These are phyloP conservation scores for Pleuronectes platessa DNA, from an alignment of 2,113 vertebrate species.

Conservation along the genomic window DNA sequence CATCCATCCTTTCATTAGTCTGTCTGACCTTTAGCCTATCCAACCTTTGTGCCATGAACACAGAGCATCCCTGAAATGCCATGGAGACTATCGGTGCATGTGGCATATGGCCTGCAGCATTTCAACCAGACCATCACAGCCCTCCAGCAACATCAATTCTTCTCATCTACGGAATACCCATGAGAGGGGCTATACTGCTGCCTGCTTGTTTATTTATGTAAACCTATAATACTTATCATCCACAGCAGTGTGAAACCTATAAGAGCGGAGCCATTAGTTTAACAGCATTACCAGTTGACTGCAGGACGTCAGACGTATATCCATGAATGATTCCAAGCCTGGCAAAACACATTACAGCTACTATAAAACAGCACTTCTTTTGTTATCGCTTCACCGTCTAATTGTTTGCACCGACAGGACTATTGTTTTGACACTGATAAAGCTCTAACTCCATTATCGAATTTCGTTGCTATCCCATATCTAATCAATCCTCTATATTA, in stretches of 20 bases:
- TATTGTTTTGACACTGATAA: constrained; percentile 58
- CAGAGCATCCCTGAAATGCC: constrained; percentile 40
- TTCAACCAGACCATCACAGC: constrained; percentile 36
- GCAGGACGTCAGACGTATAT: constrained; percentile 52
- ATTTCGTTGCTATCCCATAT: constrained; percentile 43
- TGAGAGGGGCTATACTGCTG: constrained; percentile 32
- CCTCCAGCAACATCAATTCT: constrained; percentile 49
- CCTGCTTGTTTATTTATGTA: constrained; percentile 67
- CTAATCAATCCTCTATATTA: constrained; percentile 55
- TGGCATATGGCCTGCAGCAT: constrained; percentile 31
- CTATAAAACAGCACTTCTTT: constrained; percentile 52
- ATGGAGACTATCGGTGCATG: constrained; percentile 6
- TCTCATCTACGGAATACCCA: constrained; percentile 33
- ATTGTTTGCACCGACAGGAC: constrained; percentile 60
- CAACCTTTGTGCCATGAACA: constrained; percentile 28
- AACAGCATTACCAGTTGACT: constrained; percentile 61
- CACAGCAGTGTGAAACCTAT: constrained; percentile 43
- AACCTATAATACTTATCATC: constrained; percentile 64
- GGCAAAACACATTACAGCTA: constrained; percentile 53
- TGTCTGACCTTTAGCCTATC: constrained; percentile 24
- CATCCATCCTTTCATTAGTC: constrained; percentile 28
- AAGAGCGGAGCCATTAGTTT: constrained; percentile 44
- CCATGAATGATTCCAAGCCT: constrained; percentile 55
- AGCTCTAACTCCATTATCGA: constrained; percentile 44
- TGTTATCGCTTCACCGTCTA: constrained; percentile 57